Conservation (phyloP, 2,113 vertebrate species). For the Platichthys stellatus region DNA sequence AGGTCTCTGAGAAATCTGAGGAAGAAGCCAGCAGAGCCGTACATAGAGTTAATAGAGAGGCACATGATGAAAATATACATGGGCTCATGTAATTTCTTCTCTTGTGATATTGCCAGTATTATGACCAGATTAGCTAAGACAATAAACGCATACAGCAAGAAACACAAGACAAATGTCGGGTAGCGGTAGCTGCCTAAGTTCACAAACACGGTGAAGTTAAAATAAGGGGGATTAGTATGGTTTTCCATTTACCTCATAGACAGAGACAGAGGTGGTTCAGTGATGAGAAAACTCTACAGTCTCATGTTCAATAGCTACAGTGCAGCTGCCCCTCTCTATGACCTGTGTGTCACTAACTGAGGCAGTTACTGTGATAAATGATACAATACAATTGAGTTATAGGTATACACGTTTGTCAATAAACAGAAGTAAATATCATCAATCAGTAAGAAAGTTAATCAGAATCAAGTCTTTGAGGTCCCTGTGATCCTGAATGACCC, state of each 20-base stretch:
- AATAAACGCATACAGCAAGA: constrained; percentile 43
- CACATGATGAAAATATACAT: constrained; percentile 82
- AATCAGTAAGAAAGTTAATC: neutral
- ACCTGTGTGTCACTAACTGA: neutral
- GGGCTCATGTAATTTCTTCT: constrained; percentile 66
- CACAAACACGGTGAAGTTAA: constrained; percentile 64
- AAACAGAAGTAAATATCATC: neutral
- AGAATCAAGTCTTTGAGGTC: neutral
- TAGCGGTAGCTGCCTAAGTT: constrained; percentile 56
- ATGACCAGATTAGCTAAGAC: constrained; percentile 58
- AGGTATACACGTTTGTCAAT: neutral
- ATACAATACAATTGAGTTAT: neutral
- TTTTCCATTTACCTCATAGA: constrained; percentile 58
- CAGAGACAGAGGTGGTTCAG: neutral
- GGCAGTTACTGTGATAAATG: neutral
- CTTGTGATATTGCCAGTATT: constrained; percentile 42
- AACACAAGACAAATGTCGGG: constrained; percentile 35
- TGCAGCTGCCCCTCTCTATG: neutral
- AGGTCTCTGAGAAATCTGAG: constrained; percentile 75
- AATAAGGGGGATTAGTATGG: constrained; percentile 33
- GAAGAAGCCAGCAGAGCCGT: constrained; percentile 78
- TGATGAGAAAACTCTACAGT: neutral
- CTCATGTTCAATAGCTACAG: neutral
- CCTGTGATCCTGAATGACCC: neutral
- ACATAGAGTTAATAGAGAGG: constrained; percentile 79